Percentiles rank a stretch among this genome's conserved stretches.
These are phyloP conservation scores for Drosophila lini DNA, from an alignment of 1,140 invertebrate genomes.

Conservation along the genomic window DNA sequence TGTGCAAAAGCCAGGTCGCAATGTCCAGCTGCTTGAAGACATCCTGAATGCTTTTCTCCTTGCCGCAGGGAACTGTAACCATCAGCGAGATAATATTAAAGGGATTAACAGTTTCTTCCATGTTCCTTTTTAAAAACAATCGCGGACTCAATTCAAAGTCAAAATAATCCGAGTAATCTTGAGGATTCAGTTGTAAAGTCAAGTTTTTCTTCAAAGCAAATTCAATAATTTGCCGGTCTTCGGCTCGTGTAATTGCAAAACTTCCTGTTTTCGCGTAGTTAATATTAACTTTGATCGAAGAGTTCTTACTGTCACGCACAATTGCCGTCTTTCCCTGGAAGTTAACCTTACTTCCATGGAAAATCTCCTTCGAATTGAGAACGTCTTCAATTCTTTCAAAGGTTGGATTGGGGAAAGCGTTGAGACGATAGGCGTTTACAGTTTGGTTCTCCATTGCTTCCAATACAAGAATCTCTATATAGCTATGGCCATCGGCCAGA, in stretches of 20 bases:
- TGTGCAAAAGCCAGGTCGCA: background rate
- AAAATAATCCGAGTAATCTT: background rate
- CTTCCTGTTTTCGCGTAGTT: background rate
- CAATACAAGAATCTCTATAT: conserved; percentile 21
- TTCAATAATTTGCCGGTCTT: background rate
- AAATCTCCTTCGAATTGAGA: background rate
- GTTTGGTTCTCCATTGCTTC: background rate
- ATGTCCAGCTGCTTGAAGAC: conserved; percentile 13
- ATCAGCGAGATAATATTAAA: background rate
- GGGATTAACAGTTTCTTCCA: background rate
- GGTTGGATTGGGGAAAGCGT: conserved; percentile 6
- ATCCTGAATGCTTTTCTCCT: conserved; percentile 15
- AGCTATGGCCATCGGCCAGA: background rate
- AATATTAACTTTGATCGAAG: background rate
- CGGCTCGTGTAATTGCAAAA: background rate
- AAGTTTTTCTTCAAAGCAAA: background rate
- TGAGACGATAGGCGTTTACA: conserved; percentile 1
- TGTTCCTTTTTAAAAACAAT: background rate
- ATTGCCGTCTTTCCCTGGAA: background rate
- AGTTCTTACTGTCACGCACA: background rate
- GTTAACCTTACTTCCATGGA: background rate
- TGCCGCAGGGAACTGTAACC: conserved; percentile 39
- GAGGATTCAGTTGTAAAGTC: background rate
- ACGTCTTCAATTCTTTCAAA: background rate
- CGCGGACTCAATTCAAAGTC: background rate